Conservation (phyloP, 2,113 vertebrate genomes). For the Varanus komodoensis region DNA sequence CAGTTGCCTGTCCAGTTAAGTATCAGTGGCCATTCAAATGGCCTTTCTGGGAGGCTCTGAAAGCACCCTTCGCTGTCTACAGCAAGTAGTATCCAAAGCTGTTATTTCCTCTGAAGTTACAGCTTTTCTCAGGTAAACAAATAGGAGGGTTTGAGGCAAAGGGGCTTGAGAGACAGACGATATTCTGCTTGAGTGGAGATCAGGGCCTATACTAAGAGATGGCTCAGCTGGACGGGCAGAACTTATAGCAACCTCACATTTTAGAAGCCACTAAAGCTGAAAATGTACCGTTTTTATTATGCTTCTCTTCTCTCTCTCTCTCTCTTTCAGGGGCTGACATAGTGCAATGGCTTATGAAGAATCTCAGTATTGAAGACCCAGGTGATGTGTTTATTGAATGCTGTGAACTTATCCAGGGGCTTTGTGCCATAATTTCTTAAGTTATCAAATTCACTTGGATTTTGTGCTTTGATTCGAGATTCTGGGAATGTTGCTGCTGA, state of each 20-base stretch:
- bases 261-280: neutral
- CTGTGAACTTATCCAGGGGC: neutral
- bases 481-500: neutral
- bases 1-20: neutral
- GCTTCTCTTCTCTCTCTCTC: neutral
- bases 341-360: slow-evolving; percentile 96
- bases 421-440: neutral
- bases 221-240: neutral
- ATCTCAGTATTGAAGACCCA: slow-evolving; percentile 91
- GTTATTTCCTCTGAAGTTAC: neutral
- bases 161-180: neutral
- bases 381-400: slow-evolving; percentile 75
- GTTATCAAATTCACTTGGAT: neutral
- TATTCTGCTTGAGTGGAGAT: neutral
- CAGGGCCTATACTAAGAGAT: neutral
- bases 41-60: neutral
- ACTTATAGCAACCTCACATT: neutral
- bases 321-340: slow-evolving; percentile 87
- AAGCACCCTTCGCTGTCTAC: neutral
- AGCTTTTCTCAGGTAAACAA: no score
- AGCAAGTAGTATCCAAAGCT: neutral
- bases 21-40: neutral
- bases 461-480: neutral
- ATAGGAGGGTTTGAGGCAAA: no score
- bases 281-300: slow-evolving; percentile 8